Evolutionary conservation across 2,797 vertebrate species (phyloP).

Genomic region (Rhinatrema bivittatum): DNA sequence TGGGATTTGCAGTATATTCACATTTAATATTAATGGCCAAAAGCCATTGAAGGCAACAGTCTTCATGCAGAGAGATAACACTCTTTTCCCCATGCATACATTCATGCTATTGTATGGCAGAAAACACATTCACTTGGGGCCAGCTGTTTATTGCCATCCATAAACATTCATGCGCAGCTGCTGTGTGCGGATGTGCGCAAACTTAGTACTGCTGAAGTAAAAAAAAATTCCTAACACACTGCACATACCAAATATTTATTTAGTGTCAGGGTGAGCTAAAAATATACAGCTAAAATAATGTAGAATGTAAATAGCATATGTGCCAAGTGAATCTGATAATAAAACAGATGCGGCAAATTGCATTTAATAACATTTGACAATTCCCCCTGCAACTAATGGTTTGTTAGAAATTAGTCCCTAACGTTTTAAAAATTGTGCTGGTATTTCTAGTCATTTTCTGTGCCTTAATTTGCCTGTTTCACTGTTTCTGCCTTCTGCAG

Average conservation of each 20-base stretch:
- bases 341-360: slow-evolving; percentile 43
- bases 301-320: slow-evolving; percentile 20
- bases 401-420: slow-evolving; percentile 45
- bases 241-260: neutral
- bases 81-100: neutral
- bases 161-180: slow-evolving; percentile 7
- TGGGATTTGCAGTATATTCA: slow-evolving; percentile 22
- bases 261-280: neutral
- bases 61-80: slow-evolving; percentile 5
- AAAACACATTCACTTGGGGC: slow-evolving; percentile 5
- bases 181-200: neutral
- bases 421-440: slow-evolving; percentile 35
- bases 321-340: slow-evolving; percentile 33
- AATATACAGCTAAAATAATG: neutral
- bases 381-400: slow-evolving; percentile 38
- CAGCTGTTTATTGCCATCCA: slow-evolving; percentile 4
- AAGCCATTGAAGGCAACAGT: slow-evolving; percentile 19
- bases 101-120: slow-evolving; percentile 17
- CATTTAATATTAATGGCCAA: slow-evolving; percentile 39
- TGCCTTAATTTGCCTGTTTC: slow-evolving; percentile 29
- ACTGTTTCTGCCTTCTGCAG: neutral
- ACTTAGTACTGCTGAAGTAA: neutral
- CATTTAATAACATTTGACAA: slow-evolving; percentile 45
- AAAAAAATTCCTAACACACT: slow-evolving; percentile 6
- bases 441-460: slow-evolving; percentile 28